These are phyloP conservation scores for Myzus persicae DNA, from an alignment of 1,140 invertebrate genomes.

Conservation along the genomic window DNA sequence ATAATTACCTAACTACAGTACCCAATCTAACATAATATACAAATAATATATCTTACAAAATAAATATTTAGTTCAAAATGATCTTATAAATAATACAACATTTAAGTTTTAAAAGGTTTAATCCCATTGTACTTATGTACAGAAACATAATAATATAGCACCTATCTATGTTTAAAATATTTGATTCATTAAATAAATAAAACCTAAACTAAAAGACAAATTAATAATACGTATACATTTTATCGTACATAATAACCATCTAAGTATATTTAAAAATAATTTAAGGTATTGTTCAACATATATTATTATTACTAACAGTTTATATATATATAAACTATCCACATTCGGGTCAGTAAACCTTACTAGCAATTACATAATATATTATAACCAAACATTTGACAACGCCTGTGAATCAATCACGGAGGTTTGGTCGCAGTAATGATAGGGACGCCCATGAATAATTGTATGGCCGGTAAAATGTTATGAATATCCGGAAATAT, in stretches of 20 bases:
- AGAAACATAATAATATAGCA: no score
- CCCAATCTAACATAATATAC: no score
- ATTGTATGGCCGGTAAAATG: not conserved
- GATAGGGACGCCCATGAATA: not conserved
- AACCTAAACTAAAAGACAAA: not conserved
- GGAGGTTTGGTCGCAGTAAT: not conserved
- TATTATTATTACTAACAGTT: not conserved
- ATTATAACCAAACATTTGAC: not conserved
- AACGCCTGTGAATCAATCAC: conserved; percentile 1
- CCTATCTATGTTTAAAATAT: no score
- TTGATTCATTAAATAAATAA: not conserved
- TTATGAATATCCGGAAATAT: not conserved
- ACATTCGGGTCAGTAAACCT: not conserved
- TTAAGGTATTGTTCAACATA: not conserved
- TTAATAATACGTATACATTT: not conserved
- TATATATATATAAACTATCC: not conserved
- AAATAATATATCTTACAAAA: no score
- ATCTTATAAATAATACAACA: no score
- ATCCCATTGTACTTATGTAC: no score
- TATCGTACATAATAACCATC: not conserved
- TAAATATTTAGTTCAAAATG: no score
- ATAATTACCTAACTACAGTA: no score
- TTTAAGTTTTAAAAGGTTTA: no score
- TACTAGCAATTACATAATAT: not conserved
- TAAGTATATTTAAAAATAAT: not conserved